phyloP scores from a whole-genome alignment of 2,113 vertebrate species.

The Podarcis cretensis region DNA sequence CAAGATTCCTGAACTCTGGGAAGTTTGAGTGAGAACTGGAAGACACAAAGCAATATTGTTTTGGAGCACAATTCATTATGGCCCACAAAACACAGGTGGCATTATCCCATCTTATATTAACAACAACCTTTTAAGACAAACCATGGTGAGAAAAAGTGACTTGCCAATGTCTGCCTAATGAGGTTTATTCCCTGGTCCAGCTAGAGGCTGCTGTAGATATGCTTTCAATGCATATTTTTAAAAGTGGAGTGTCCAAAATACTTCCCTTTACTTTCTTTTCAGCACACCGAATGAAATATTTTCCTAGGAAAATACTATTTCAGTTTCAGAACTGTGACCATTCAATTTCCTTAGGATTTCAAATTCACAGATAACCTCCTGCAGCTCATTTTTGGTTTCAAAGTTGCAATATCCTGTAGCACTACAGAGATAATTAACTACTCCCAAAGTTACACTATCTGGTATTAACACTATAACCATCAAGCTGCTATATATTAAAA shows the following conservation, averaged over 20 bases:
- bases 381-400: constrained; percentile 35
- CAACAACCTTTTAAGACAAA: too few species aligned
- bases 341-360: constrained; percentile 45
- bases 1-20: too few species aligned
- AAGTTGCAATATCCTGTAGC: constrained; percentile 42
- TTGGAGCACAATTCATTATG: too few species aligned
- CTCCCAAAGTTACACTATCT: constrained; percentile 25
- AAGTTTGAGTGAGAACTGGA: too few species aligned
- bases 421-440: constrained; percentile 42
- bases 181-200: too few species aligned
- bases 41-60: too few species aligned
- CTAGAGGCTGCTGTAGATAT: background rate
- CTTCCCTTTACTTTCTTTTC: background rate
- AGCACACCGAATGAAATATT: background rate
- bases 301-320: constrained; percentile 3
- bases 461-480: background rate
- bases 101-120: too few species aligned
- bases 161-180: too few species aligned
- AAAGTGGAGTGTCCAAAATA: background rate
- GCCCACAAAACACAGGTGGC: too few species aligned
- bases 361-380: constrained; percentile 32
- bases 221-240: background rate
- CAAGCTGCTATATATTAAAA: background rate
- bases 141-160: too few species aligned
- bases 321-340: constrained; percentile 4